phyloP scores from a whole-genome alignment of 2,797 vertebrate genomes.

The Podarcis siculus region DNA sequence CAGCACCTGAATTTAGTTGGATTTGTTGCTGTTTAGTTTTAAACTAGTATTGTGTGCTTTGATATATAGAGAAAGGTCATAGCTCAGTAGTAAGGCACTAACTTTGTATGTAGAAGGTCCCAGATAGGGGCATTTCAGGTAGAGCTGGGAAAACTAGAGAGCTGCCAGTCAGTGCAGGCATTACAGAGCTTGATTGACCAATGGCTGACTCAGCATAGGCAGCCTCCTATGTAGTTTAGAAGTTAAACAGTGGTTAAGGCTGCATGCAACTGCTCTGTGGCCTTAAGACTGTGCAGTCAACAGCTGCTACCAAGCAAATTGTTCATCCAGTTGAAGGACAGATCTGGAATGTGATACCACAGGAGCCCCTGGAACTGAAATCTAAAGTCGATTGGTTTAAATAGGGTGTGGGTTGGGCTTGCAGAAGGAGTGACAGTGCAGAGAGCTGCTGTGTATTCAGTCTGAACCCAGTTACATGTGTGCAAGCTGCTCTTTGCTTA shows the following conservation, averaged over 20 bases:
- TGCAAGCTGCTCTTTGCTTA: background rate
- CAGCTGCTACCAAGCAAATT: no score
- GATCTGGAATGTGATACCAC: no score
- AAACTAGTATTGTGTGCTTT: background rate
- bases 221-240: background rate
- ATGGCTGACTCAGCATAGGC: no score
- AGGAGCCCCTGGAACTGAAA: background rate
- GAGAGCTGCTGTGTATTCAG: background rate
- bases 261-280: background rate
- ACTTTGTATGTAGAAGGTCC: background rate
- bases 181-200: no score
- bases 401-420: no score
- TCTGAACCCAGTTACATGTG: background rate
- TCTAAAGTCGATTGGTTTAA: background rate
- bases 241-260: background rate
- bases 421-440: background rate
- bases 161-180: no score
- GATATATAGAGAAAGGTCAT: no score
- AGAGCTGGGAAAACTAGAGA: no score
- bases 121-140: no score
- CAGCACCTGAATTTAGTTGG: rapidly evolving
- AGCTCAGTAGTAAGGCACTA: no score
- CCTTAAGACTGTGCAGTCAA: background rate
- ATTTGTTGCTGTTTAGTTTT: background rate
- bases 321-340: background rate